A percentile compares a stretch with the other conserved stretches of the same genome.
Conservation (phyloP, 2,888 invertebrate genomes). For the Criorhina ranunculi region DNA sequence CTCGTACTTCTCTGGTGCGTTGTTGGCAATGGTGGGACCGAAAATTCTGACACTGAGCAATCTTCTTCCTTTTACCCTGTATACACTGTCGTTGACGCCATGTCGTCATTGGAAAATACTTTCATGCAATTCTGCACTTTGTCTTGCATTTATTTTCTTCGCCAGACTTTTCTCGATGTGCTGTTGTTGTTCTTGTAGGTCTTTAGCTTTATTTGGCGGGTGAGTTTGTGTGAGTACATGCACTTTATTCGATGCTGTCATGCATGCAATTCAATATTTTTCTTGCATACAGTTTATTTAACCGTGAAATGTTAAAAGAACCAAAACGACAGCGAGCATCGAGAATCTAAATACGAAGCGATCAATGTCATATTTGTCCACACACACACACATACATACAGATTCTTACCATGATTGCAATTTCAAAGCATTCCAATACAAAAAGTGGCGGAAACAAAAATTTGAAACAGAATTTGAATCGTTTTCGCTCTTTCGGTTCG, state of each 20-base stretch:
- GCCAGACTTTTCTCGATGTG: constrained; percentile 3
- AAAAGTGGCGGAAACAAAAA: constrained; percentile 14
- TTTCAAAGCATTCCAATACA: constrained; percentile 34
- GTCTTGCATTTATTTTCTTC: constrained; percentile 68
- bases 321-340: constrained; percentile 17
- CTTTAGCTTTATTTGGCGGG: too few species aligned
- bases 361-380: constrained; percentile 37
- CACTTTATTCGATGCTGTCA: constrained; percentile 73
- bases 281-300: constrained; percentile 73
- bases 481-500: too few species aligned
- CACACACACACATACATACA: not conserved
- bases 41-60: constrained; percentile 72
- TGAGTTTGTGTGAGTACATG: constrained; percentile 52
- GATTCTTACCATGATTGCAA: not conserved
- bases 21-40: constrained; percentile 53
- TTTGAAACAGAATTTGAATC: not conserved
- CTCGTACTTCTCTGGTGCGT: not conserved
- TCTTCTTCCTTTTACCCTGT: not conserved
- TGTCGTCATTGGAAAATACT: constrained; percentile 67
- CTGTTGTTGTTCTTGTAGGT: constrained; percentile 6
- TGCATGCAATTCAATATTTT: constrained; percentile 77
- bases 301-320: constrained; percentile 68
- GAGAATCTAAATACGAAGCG: constrained; percentile 27
- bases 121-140: constrained; percentile 76
- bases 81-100: constrained; percentile 2